A percentile compares a stretch with the other conserved stretches of the same genome.
Conservation (phyloP, 2,113 vertebrate species). For the Sorex araneus region DNA sequence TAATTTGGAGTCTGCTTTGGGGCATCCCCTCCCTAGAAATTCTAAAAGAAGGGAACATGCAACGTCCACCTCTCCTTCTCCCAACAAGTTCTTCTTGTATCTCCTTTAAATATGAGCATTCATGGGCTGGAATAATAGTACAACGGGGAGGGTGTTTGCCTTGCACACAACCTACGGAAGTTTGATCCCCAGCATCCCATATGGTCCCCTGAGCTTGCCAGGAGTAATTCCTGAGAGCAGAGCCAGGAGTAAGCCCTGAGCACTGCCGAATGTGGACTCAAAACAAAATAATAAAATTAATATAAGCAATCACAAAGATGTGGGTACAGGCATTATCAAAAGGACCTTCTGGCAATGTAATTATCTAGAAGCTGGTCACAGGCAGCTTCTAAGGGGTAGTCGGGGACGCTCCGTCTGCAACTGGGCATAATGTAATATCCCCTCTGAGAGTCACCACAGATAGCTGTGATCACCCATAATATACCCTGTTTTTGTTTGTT, state of each 20-base stretch:
- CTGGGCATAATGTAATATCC: neutral
- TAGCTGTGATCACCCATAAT: neutral
- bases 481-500: too few relatives aligned
- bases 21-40: neutral
- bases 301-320: neutral
- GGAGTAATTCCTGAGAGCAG: too few relatives aligned
- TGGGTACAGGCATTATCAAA: neutral
- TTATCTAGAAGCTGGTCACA: neutral
- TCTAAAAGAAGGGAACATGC: neutral
- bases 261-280: too few relatives aligned
- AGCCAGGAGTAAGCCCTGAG: too few relatives aligned
- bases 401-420: neutral
- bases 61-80: neutral
- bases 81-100: neutral
- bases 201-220: too few relatives aligned
- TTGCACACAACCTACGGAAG: too few relatives aligned
- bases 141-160: too few relatives aligned
- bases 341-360: neutral
- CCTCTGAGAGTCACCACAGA: neutral
- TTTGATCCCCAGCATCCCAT: too few relatives aligned
- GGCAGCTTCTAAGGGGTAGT: neutral
- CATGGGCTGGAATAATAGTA: neutral
- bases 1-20: neutral
- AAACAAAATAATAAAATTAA: neutral
- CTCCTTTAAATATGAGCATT: slow-evolving; percentile 1